Percentiles rank a stretch among this genome's conserved stretches.
Conservation (phyloP, 2,888 invertebrate species). For the Bedellia somnulentella region DNA sequence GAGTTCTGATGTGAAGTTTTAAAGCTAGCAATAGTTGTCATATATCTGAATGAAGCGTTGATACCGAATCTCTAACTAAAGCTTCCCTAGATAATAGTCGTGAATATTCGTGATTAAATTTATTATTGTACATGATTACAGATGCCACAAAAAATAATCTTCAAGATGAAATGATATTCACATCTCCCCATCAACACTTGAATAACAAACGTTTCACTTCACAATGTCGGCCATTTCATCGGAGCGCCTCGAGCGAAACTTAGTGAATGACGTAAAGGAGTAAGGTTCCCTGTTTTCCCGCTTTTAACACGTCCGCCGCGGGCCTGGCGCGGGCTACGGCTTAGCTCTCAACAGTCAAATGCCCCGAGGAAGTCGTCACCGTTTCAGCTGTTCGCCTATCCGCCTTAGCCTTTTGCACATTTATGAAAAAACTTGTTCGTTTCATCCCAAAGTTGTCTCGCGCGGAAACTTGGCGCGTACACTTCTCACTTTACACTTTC, state of each 20-base stretch:
- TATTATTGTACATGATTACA: no score
- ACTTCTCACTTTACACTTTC: constrained; percentile 18
- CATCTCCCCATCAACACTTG: no score
- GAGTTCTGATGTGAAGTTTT: no score
- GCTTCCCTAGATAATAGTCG: no score
- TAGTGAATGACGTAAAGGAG: constrained; percentile 36
- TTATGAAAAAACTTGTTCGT: constrained; percentile 55
- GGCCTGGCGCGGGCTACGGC: no score
- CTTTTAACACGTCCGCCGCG: constrained; percentile 49
- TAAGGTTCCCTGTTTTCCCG: constrained; percentile 28
- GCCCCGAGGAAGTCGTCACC: constrained; percentile 49
- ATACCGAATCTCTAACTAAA: no score
- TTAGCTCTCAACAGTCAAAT: constrained; percentile 29
- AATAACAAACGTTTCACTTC: no score
- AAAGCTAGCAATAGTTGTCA: no score
- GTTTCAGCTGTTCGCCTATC: constrained; percentile 30
- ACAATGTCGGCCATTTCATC: constrained; percentile 18
- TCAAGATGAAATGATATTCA: no score
- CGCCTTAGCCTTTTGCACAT: constrained; percentile 40
- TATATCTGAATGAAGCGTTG: no score
- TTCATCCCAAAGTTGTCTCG: constrained; percentile 42
- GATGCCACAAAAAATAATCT: no score
- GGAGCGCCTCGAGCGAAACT: constrained; percentile 30
- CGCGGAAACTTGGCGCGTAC: constrained; percentile 22
- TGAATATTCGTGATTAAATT: no score